phyloP scores from a whole-genome alignment of 2,113 vertebrate species.

The Hypanus sabinus region DNA sequence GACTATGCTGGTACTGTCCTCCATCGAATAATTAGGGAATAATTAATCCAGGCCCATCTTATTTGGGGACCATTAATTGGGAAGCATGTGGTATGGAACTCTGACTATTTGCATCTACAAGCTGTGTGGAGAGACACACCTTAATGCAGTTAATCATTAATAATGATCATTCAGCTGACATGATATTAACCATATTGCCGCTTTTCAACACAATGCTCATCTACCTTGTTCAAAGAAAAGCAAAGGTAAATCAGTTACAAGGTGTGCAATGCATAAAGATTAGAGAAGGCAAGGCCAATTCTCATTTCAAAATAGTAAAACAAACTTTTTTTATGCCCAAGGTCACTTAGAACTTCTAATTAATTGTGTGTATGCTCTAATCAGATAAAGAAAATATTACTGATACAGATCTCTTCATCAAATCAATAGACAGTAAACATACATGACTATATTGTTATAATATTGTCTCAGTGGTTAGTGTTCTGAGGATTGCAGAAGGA shows the following conservation, averaged over 20 bases:
- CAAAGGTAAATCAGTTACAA: background rate
- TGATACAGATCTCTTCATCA: background rate
- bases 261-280: background rate
- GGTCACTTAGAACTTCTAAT: background rate
- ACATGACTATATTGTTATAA: background rate
- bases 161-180: background rate
- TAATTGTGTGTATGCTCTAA: background rate
- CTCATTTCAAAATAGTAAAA: too few relatives aligned
- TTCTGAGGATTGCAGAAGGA: background rate
- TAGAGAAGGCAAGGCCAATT: background rate
- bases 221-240: background rate
- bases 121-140: background rate
- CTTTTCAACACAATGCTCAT: background rate
- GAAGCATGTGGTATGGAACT: background rate
- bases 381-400: background rate
- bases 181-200: background rate
- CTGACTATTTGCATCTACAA: background rate
- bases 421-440: background rate
- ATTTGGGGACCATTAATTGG: background rate
- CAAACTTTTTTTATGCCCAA: background rate
- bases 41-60: background rate
- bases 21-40: background rate
- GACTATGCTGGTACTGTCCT: background rate
- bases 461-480: background rate
- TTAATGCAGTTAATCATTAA: constrained; percentile 11